Evolutionary conservation across 92 coral and sea anemone species (phyloP).

Genomic region (Zoanthus solanderi): DNA sequence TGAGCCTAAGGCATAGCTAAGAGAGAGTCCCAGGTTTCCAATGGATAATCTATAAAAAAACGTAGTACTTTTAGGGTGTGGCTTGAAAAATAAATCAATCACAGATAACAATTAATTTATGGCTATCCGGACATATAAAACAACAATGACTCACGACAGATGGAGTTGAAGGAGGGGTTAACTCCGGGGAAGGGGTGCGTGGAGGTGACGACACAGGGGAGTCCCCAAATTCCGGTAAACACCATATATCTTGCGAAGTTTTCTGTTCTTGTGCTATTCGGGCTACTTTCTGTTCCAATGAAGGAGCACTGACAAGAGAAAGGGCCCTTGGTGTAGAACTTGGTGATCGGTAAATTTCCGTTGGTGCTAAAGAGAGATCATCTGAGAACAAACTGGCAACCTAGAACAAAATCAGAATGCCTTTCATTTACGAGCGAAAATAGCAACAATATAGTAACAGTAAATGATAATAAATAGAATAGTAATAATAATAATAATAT

Average conservation of each 20-base stretch:
- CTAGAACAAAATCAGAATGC: constrained; percentile 40
- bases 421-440: background rate
- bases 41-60: too few relatives aligned
- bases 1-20: too few relatives aligned
- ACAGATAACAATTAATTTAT: too few relatives aligned
- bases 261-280: constrained; percentile 51
- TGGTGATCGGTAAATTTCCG: constrained; percentile 91
- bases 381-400: constrained; percentile 83
- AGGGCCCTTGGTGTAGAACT: constrained; percentile 83
- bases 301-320: constrained; percentile 74
- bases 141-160: constrained; percentile 73
- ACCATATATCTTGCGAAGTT: constrained; percentile 68
- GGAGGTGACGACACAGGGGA: constrained; percentile 98
- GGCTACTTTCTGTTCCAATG: constrained; percentile 50
- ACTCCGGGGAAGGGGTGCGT: constrained; percentile 96
- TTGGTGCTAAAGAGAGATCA: constrained; percentile 94
- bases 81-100: too few relatives aligned
- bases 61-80: too few relatives aligned
- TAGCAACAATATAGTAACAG: too few relatives aligned
- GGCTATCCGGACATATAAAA: too few relatives aligned
- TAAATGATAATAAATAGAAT: too few relatives aligned
- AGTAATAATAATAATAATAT: too few relatives aligned
- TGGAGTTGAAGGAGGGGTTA: constrained; percentile 93
- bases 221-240: constrained; percentile 89
- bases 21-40: too few relatives aligned